Conservation (phyloP, 2,113 vertebrate genomes). For the Melanocharis versteri region DNA sequence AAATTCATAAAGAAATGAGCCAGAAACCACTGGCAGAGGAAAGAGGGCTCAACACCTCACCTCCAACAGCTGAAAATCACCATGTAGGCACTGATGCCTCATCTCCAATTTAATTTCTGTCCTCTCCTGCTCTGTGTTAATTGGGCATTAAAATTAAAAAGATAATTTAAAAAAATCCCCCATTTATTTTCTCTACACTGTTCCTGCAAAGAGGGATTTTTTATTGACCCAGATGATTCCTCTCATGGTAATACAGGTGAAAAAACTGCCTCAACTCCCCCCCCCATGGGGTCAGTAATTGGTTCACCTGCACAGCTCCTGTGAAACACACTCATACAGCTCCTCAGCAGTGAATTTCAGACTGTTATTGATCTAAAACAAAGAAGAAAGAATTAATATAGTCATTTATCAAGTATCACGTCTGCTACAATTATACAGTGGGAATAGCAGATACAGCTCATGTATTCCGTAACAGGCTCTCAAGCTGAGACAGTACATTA, state of each 20-base stretch:
- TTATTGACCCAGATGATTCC: not conserved
- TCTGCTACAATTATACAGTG: not conserved
- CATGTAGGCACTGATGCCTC: not conserved
- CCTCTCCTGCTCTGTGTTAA: not conserved
- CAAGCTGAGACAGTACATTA: not conserved
- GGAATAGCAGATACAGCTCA: not conserved
- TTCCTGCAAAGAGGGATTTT: not conserved
- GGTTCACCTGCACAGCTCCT: constrained; percentile 82
- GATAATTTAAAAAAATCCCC: not conserved
- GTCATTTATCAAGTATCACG: not conserved
- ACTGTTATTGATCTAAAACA: constrained; percentile 76
- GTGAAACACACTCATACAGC: constrained; percentile 84
- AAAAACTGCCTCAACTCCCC: not conserved
- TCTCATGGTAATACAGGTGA: not conserved
- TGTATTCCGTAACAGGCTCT: not conserved
- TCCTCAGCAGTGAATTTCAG: constrained; percentile 78
- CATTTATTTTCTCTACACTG: not conserved
- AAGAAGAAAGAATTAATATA: not conserved
- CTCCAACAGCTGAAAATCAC: not conserved
- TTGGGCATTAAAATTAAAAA: not conserved
- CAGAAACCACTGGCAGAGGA: not conserved
- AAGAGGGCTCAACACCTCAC: not conserved
- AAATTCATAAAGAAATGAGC: not conserved
- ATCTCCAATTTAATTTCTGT: not conserved
- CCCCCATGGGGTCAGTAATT: fast-evolving